Evolutionary conservation across 2,888 invertebrate species (phyloP), one percentile per base, ranked within the genome.

Genomic region (Sesia apiformis): DNA sequence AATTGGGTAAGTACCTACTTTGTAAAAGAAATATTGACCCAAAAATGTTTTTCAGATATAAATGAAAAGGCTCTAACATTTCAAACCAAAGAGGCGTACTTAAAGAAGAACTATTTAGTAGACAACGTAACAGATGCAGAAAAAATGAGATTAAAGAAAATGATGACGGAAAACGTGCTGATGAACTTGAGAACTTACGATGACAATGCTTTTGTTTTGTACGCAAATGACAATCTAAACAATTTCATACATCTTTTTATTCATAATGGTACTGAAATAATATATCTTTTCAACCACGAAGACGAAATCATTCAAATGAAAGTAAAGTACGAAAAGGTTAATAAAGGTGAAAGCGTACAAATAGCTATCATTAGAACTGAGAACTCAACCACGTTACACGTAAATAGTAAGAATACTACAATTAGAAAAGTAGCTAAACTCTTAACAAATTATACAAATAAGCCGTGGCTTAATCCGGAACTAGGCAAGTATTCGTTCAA

Each of bases 221-320:
- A 98, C 72, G 96, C 97, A 41, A 96, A 97, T 73, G 98, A 98
- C 78, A 95, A 97, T 77, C 89, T 96, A 57, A 97, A 97, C 75
- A 98, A 98, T 80, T 98, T 98, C 77, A 93, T 97, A 53, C 97
- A 97, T 78, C 83, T 97, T 40, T 96, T 95, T 78, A 93, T 97
- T 58, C 93, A 94, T 61, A 93, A 94, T 58, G 94, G 94, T 7
- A 93, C 93, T 5, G 92, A 93, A 82, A 94, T 97, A 39, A 93
- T 96, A 50, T 96, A 96, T 70, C 85, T 96, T 3, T 97, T 96
- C 78, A 97, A 97, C 76, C 91, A 94, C 61, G 94, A 93, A 61
- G 93, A 95, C 67, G 93, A 93, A 82, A 96, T 96, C 63, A 91
- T 94, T 63, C 94, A 95, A 77, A 92, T 96, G 67, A 94, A 94